A percentile compares a stretch with the other conserved stretches of the same genome.
phyloP scores from a whole-genome alignment of 2,888 invertebrate species.

The Apotomis turbidana region DNA sequence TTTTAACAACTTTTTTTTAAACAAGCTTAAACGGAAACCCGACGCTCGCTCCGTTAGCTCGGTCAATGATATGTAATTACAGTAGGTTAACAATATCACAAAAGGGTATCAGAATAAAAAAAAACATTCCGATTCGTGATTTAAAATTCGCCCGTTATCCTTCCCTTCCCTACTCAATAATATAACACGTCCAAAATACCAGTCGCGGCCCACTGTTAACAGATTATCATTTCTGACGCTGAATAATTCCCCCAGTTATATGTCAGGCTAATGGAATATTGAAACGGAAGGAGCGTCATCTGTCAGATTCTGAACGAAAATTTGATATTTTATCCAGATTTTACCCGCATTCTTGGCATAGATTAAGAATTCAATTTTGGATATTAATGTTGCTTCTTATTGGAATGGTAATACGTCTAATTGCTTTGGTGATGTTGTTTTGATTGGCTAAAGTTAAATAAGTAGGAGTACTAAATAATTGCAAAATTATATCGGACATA shows the following conservation, averaged over 20 bases:
- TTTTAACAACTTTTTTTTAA: too few species aligned
- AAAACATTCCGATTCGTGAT: too few species aligned
- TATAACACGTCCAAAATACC: conserved; percentile 6
- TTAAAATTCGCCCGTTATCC: too few species aligned
- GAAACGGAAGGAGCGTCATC: conserved; percentile 33
- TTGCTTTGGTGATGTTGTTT: neutral
- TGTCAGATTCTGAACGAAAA: conserved; percentile 26
- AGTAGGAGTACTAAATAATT: too few species aligned
- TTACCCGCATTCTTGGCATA: neutral
- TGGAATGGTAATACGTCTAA: neutral
- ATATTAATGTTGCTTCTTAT: conserved; percentile 1
- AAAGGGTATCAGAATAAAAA: too few species aligned
- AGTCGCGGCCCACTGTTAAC: conserved; percentile 3
- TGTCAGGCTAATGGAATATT: conserved; percentile 40
- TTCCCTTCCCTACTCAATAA: neutral
- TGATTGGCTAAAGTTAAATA: neutral
- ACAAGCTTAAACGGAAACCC: too few species aligned
- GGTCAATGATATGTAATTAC: too few species aligned
- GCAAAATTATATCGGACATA: too few species aligned
- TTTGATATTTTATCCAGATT: conserved; percentile 15
- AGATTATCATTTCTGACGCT: conserved; percentile 14
- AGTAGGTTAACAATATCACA: too few species aligned
- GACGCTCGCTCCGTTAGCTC: too few species aligned
- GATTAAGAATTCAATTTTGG: conserved; percentile 19
- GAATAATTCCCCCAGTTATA: conserved; percentile 32